Percentiles rank a stretch among this genome's conserved stretches.
Evolutionary conservation across 1,140 invertebrate genomes (phyloP).

Genomic region (Stegodyphus dumicola): DNA sequence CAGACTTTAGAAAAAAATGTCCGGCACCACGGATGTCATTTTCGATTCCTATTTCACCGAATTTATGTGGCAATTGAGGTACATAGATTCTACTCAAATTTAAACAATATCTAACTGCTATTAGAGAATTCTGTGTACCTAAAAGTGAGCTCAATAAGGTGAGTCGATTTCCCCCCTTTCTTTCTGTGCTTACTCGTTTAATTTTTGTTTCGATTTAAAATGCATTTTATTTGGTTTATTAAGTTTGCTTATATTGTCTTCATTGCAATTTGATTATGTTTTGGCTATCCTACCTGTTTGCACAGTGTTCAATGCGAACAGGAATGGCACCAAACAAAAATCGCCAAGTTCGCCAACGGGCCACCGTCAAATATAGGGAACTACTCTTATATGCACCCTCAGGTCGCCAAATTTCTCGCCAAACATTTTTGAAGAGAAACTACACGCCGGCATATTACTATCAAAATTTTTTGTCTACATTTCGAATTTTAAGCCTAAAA

Average conservation of each 20-base stretch:
- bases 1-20: slow-evolving; percentile 14
- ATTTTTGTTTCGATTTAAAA: not conserved
- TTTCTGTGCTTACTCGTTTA: not conserved
- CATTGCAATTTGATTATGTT: not conserved
- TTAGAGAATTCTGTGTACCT: slow-evolving; percentile 13
- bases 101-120: not conserved
- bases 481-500: too few species aligned
- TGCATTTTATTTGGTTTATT: slow-evolving; percentile 12
- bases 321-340: too few species aligned
- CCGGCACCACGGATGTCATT: slow-evolving; percentile 7
- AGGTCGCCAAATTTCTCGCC: too few species aligned
- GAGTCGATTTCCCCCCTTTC: not conserved
- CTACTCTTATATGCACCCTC: too few species aligned
- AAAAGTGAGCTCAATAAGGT: not conserved
- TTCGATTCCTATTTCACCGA: slow-evolving; percentile 14
- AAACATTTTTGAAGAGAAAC: too few species aligned
- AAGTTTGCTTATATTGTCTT: slow-evolving; percentile 4
- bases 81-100: slow-evolving; percentile 4
- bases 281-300: too few species aligned
- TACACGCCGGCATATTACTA: too few species aligned
- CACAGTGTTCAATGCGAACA: too few species aligned
- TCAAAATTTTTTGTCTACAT: too few species aligned
- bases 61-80: slow-evolving; percentile 10
- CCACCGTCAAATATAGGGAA: too few species aligned
- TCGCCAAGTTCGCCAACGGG: too few species aligned